These are phyloP conservation scores for Cromileptes altivelis DNA, from an alignment of 2,113 vertebrate species.

Conservation along the genomic window DNA sequence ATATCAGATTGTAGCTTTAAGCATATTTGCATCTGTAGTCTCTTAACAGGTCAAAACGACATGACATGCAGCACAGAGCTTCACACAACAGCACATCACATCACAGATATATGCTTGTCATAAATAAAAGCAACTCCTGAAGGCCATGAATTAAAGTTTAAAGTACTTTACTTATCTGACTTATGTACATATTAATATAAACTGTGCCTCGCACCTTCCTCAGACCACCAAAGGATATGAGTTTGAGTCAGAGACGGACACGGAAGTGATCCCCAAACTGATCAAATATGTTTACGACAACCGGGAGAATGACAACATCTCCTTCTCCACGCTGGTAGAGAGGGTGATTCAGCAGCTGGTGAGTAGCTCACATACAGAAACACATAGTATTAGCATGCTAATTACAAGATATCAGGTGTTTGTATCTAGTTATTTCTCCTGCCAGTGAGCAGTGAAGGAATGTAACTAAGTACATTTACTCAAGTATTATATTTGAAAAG, in stretches of 20 bases:
- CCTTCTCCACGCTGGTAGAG: slow-evolving; percentile 94
- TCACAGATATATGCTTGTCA: no score
- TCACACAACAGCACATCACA: no score
- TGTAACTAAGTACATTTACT: background rate
- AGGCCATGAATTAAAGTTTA: no score
- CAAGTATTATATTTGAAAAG: background rate
- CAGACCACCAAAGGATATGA: slow-evolving; percentile 95
- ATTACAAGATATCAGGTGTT: background rate
- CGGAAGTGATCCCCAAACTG: slow-evolving; percentile 96
- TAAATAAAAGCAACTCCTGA: no score
- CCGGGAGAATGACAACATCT: slow-evolving; percentile 88
- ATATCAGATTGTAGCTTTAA: no score
- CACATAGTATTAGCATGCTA: background rate
- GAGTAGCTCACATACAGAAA: slow-evolving; percentile 73
- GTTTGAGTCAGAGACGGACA: slow-evolving; percentile 98
- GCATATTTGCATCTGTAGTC: no score
- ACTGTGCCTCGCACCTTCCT: slow-evolving; percentile 15
- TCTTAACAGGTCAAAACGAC: no score
- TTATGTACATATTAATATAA: slow-evolving; percentile 5
- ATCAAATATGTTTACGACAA: slow-evolving; percentile 98
- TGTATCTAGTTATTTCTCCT: background rate
- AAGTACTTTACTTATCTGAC: no score
- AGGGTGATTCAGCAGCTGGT: slow-evolving; percentile 96
- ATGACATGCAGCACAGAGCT: no score
- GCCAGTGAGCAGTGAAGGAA: background rate